Percentiles rank a stretch among this genome's conserved stretches.
Evolutionary conservation across 2,797 vertebrate genomes (phyloP).

Genomic region (Mormyrus hasselquistii): DNA sequence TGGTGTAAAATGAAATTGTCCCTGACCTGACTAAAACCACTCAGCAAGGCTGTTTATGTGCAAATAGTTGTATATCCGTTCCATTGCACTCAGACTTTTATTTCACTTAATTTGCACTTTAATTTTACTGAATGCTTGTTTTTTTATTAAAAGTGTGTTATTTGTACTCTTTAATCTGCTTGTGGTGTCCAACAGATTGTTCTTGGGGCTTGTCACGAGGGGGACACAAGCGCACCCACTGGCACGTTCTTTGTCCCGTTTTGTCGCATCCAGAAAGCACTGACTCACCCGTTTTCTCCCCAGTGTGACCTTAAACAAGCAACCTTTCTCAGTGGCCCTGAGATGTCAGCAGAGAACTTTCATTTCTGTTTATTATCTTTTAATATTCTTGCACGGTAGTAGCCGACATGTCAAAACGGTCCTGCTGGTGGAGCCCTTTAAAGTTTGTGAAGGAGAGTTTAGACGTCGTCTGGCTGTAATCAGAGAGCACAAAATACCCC

Average conservation of each 20-base stretch:
- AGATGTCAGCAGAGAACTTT: neutral
- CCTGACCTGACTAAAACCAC: neutral
- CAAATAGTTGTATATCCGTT: neutral
- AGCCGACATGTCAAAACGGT: neutral
- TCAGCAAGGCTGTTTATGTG: neutral
- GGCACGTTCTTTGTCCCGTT: neutral
- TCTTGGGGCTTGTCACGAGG: neutral
- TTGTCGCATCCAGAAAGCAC: neutral
- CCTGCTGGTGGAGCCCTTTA: neutral
- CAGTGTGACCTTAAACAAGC: slow-evolving; percentile 18
- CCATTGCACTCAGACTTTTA: neutral
- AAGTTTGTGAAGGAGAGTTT: neutral
- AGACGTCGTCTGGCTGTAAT: neutral
- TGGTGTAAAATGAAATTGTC: neutral
- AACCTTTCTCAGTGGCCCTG: neutral
- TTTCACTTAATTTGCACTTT: slow-evolving; percentile 1
- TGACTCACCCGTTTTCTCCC: slow-evolving; percentile 10
- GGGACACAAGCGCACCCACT: neutral
- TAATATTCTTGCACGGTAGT: neutral
- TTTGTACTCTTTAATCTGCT: neutral
- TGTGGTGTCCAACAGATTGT: neutral
- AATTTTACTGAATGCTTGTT: neutral
- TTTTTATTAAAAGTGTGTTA: slow-evolving; percentile 6
- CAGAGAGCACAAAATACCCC: neutral
- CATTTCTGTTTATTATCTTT: neutral